Conservation (phyloP, 2,113 vertebrate species). For the Cryptomyrus ogoouensis region DNA sequence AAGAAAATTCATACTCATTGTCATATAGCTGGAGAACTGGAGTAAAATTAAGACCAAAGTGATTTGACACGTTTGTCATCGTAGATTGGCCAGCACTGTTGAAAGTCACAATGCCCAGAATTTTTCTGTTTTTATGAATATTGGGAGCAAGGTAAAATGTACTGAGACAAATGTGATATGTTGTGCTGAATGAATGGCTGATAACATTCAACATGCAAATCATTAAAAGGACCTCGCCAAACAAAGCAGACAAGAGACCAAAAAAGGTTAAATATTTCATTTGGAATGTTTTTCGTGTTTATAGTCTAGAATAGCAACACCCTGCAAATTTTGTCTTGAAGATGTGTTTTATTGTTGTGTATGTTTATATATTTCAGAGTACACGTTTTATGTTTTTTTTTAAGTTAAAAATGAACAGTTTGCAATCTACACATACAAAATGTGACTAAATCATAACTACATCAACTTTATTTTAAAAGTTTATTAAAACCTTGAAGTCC, state of each 20-base stretch:
- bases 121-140: neutral
- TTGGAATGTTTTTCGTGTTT: conserved; percentile 33
- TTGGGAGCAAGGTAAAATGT: conserved; percentile 14
- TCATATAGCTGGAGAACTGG: neutral
- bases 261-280: conserved; percentile 19
- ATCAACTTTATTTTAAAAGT: neutral
- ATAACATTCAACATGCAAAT: conserved; percentile 33
- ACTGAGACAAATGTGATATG: conserved; percentile 15
- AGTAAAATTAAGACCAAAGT: conserved; percentile 14
- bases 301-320: conserved; percentile 27
- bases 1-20: neutral
- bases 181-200: conserved; percentile 22
- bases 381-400: conserved; percentile 26
- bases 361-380: conserved; percentile 45
- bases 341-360: conserved; percentile 38
- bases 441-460: neutral
- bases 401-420: conserved; percentile 36
- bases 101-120: neutral
- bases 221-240: conserved; percentile 34
- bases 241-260: neutral
- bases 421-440: neutral
- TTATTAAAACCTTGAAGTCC: neutral
- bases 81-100: neutral
- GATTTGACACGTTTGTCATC: neutral
- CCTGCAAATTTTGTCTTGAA: conserved; percentile 53